phyloP scores from a whole-genome alignment of 1,140 invertebrate genomes.

The Drosophila lowei region DNA sequence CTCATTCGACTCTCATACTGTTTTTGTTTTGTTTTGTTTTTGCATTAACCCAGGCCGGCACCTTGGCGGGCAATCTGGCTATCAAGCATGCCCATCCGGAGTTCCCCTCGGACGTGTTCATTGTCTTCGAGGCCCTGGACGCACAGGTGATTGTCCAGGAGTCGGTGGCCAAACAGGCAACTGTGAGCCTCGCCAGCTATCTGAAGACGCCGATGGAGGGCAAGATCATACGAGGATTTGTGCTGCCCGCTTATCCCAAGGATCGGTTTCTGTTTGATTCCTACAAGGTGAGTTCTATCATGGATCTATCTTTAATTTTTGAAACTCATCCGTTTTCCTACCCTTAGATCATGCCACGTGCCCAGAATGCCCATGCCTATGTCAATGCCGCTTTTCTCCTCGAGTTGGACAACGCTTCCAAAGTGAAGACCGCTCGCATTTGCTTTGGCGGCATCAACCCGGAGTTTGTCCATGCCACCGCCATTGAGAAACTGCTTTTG shows the following conservation, averaged over 20 bases:
- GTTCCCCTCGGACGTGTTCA: slow-evolving; percentile 91
- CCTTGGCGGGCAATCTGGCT: slow-evolving; percentile 91
- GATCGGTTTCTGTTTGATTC: slow-evolving; percentile 62
- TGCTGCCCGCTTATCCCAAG: slow-evolving; percentile 56
- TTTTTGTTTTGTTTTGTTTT: slow-evolving; percentile 15
- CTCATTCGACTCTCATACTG: slow-evolving; percentile 1
- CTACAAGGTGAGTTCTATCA: slow-evolving; percentile 85
- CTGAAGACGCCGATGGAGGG: slow-evolving; percentile 48
- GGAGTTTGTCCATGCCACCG: slow-evolving; percentile 88
- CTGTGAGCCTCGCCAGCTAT: slow-evolving; percentile 54
- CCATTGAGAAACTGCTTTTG: slow-evolving; percentile 87
- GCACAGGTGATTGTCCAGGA: slow-evolving; percentile 83
- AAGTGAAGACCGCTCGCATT: slow-evolving; percentile 70
- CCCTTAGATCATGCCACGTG: slow-evolving; percentile 89
- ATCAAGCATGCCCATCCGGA: slow-evolving; percentile 88
- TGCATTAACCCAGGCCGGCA: slow-evolving; percentile 84
- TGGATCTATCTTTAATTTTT: too few species aligned
- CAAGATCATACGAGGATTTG: slow-evolving; percentile 59
- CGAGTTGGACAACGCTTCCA: slow-evolving; percentile 83
- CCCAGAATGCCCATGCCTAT: slow-evolving; percentile 92
- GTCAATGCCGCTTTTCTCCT: slow-evolving; percentile 92
- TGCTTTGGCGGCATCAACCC: slow-evolving; percentile 89
- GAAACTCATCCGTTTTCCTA: not conserved
- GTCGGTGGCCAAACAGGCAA: slow-evolving; percentile 30
- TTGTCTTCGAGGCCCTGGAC: slow-evolving; percentile 88